Evolutionary conservation across 2,797 vertebrate genomes (phyloP).

Genomic region (Typhlichthys eigenmanni): DNA sequence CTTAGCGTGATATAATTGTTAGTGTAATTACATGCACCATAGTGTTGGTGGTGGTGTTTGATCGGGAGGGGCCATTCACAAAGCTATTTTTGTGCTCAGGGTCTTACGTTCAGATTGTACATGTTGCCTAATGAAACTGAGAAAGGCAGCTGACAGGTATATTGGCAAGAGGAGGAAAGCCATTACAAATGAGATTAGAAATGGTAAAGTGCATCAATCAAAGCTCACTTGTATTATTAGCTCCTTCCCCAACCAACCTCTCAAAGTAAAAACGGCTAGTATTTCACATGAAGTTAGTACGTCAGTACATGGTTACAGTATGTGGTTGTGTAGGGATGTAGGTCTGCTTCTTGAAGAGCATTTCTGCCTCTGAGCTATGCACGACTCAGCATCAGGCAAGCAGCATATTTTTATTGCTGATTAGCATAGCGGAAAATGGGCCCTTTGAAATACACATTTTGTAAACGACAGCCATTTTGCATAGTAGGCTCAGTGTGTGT

Average conservation of each 20-base stretch:
- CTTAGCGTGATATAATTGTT: constrained; percentile 5
- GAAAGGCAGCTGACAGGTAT: constrained; percentile 60
- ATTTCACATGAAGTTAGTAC: constrained; percentile 18
- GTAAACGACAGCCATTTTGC: constrained; percentile 68
- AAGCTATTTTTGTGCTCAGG: constrained; percentile 31
- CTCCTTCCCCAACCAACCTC: constrained; percentile 54
- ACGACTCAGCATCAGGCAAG: constrained; percentile 41
- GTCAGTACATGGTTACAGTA: constrained; percentile 6
- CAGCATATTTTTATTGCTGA: constrained; percentile 50
- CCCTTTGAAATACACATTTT: constrained; percentile 65
- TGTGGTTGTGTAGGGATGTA: constrained; percentile 10
- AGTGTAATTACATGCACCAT: constrained; percentile 44
- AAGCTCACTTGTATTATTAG: constrained; percentile 67
- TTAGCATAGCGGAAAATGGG: constrained; percentile 15
- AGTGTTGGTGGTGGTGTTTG: constrained; percentile 32
- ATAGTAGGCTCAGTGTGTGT: constrained; percentile 65
- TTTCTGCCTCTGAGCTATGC: constrained; percentile 3
- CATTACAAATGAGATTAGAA: constrained; percentile 80
- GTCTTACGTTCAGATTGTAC: constrained; percentile 42
- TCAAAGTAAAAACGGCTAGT: constrained; percentile 7
- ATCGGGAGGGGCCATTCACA: constrained; percentile 38
- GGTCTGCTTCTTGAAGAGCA: not conserved
- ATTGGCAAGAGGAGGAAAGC: constrained; percentile 65
- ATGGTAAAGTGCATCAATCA: constrained; percentile 75
- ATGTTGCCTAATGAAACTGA: constrained; percentile 52